phyloP scores from a whole-genome alignment of 1,140 invertebrate genomes.

The Scaptomyza montana region DNA sequence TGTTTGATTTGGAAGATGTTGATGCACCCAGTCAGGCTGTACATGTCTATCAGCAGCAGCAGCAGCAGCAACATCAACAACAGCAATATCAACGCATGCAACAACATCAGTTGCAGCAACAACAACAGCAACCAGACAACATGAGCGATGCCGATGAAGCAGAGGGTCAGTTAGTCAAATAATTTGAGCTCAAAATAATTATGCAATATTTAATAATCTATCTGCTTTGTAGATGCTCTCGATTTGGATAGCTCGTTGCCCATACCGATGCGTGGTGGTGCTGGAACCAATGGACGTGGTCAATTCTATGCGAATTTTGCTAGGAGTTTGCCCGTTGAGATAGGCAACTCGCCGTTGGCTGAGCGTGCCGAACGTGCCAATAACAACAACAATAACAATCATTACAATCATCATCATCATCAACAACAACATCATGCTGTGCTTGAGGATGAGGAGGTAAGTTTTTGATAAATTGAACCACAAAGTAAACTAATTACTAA shows the following conservation, averaged over 20 bases:
- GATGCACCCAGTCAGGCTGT: conserved; percentile 43
- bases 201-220: neutral
- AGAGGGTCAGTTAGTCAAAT: conserved; percentile 52
- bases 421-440: conserved; percentile 25
- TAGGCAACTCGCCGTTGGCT: conserved; percentile 69
- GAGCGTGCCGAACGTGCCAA: conserved; percentile 55
- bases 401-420: conserved; percentile 34
- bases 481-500: conserved; percentile 1
- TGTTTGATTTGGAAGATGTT: conserved; percentile 80
- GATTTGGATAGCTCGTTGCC: conserved; percentile 74
- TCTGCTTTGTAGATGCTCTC: conserved; percentile 59
- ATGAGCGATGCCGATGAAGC: conserved; percentile 81
- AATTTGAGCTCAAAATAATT: too few relatives aligned
- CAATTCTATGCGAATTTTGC: conserved; percentile 65
- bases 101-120: conserved; percentile 32
- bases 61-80: conserved; percentile 38
- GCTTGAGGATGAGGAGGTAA: conserved; percentile 68
- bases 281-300: conserved; percentile 9
- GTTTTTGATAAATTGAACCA: conserved; percentile 7
- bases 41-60: conserved; percentile 19
- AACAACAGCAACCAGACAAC: conserved; percentile 51
- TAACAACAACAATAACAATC: conserved; percentile 38
- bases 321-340: conserved; percentile 78
- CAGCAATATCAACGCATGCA: conserved; percentile 42
- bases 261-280: conserved; percentile 52